These are phyloP conservation scores for Drosophila engyochracea DNA, from an alignment of 2,888 invertebrate genomes.

Conservation along the genomic window DNA sequence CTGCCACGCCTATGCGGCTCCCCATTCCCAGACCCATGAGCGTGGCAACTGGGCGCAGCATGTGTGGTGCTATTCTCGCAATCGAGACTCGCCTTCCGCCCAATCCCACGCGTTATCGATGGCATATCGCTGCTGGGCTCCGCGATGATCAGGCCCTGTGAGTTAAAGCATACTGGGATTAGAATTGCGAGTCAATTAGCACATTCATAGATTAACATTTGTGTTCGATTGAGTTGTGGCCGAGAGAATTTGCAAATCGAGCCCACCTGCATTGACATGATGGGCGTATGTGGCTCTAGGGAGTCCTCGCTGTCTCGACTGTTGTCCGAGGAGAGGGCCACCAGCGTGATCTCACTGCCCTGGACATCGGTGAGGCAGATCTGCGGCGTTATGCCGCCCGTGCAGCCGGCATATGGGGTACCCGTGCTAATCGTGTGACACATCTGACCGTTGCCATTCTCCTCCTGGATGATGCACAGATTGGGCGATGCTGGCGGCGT, in stretches of 20 bases:
- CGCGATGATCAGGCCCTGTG: conserved; percentile 76
- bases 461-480: conserved; percentile 92
- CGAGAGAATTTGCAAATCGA: not conserved
- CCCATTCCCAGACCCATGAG: conserved; percentile 17
- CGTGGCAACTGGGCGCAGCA: conserved; percentile 19
- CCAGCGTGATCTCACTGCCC: conserved; percentile 93
- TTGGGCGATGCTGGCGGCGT: conserved; percentile 85
- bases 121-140: conserved; percentile 89
- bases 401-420: conserved; percentile 83
- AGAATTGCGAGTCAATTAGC: not conserved
- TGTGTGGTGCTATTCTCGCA: conserved; percentile 84
- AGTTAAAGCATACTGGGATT: not conserved
- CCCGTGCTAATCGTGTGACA: conserved; percentile 83
- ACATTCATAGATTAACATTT: not conserved
- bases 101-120: conserved; percentile 92
- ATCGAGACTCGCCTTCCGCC: conserved; percentile 89
- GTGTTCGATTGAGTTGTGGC: not conserved
- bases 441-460: conserved; percentile 87
- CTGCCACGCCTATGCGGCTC: conserved; percentile 88
- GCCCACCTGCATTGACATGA: conserved; percentile 84
- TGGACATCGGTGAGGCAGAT: conserved; percentile 96
- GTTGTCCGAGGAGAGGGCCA: conserved; percentile 90
- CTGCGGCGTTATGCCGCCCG: conserved; percentile 87
- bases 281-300: conserved; percentile 87
- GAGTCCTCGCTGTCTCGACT: conserved; percentile 90